phyloP scores from a whole-genome alignment of 2,888 invertebrate species.

The Cactoblastis cactorum region DNA sequence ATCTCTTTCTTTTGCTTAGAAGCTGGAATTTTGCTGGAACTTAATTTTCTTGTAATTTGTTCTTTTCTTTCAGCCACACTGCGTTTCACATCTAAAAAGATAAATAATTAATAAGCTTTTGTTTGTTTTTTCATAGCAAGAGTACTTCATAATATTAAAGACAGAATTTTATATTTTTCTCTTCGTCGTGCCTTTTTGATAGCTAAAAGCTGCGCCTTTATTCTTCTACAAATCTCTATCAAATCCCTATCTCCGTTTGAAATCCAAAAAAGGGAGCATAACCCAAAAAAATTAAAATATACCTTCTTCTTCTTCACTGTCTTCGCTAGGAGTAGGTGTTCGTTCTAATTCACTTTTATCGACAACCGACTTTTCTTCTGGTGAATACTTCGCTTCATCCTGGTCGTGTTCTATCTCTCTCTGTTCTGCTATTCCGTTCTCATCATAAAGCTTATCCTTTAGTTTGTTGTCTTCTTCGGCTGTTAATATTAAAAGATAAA shows the following conservation, averaged over 20 bases:
- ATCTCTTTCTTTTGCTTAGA: slow-evolving; percentile 87
- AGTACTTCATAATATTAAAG: no score
- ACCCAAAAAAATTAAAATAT: slow-evolving; percentile 10
- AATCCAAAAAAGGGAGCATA: no score
- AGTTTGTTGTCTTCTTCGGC: slow-evolving; percentile 75
- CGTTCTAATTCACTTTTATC: slow-evolving; percentile 82
- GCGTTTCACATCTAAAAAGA: slow-evolving; percentile 74
- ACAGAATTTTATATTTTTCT: no score
- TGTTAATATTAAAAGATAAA: slow-evolving; percentile 25
- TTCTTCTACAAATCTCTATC: no score
- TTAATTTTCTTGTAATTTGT: slow-evolving; percentile 86
- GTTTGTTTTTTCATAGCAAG: no score
- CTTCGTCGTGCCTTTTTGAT: no score
- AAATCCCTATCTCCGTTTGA: no score
- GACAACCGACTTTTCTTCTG: slow-evolving; percentile 86
- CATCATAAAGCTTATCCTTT: slow-evolving; percentile 63
- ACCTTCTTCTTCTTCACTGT: slow-evolving; percentile 78
- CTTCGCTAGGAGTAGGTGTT: slow-evolving; percentile 72
- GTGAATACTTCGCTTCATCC: slow-evolving; percentile 88
- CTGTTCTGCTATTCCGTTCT: slow-evolving; percentile 55
- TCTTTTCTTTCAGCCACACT: slow-evolving; percentile 88
- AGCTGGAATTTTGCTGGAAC: slow-evolving; percentile 84
- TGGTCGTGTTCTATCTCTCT: slow-evolving; percentile 65
- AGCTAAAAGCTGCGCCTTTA: no score
- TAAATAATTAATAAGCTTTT: no score